Evolutionary conservation across 2,888 invertebrate species (phyloP).

Genomic region (Hydraecia micacea): DNA sequence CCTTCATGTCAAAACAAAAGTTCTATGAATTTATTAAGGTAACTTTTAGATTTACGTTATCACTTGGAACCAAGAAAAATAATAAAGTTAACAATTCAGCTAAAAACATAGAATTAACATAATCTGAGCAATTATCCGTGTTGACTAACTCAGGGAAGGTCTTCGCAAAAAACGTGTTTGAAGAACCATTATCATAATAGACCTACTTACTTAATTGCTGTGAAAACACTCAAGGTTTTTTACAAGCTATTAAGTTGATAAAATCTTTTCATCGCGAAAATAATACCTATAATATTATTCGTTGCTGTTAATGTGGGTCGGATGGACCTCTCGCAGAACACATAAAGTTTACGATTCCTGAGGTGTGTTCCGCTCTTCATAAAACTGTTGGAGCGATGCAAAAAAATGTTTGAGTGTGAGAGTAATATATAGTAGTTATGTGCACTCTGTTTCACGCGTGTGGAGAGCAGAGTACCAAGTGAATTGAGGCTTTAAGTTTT

Average conservation of each 20-base stretch:
- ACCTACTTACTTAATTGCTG: constrained; percentile 9
- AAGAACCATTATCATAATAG: neutral
- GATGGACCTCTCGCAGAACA: constrained; percentile 39
- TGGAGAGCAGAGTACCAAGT: too few relatives aligned
- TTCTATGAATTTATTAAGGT: neutral
- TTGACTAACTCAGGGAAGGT: constrained; percentile 18
- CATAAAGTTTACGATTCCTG: constrained; percentile 73
- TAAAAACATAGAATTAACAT: constrained; percentile 44
- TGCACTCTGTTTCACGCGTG: neutral
- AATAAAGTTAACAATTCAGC: neutral
- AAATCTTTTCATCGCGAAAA: neutral
- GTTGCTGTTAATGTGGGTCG: constrained; percentile 28
- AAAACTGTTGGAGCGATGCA: constrained; percentile 17
- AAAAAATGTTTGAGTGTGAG: constrained; percentile 10
- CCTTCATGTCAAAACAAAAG: neutral
- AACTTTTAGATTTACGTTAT: too few relatives aligned
- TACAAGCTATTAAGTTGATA: neutral
- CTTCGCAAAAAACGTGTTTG: constrained; percentile 28
- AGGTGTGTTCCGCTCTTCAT: constrained; percentile 55
- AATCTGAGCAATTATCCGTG: too few relatives aligned
- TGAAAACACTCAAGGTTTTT: constrained; percentile 2
- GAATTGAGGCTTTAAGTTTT: neutral
- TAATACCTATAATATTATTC: neutral
- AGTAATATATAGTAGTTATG: neutral
- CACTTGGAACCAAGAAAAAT: too few relatives aligned